Evolutionary conservation across 2,797 vertebrate species (phyloP).

Genomic region (Myripristis murdjan): DNA sequence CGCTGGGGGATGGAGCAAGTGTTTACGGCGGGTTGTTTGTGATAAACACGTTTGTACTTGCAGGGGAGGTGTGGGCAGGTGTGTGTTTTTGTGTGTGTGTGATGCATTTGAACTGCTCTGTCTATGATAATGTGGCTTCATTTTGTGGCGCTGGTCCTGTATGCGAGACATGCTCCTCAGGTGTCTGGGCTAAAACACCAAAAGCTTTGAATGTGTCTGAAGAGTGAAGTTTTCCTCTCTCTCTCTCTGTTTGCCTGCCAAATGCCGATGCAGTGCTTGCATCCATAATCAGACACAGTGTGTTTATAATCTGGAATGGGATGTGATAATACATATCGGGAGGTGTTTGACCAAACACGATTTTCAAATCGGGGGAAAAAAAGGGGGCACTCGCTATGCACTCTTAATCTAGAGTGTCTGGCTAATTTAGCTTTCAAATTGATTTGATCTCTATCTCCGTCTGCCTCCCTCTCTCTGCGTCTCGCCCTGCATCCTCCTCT

Average conservation of each 20-base stretch:
- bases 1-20: too few relatives aligned
- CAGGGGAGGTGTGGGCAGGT: conserved; percentile 4
- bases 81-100: neutral
- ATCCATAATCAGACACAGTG: conserved; percentile 30
- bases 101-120: too few relatives aligned
- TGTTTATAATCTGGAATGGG: conserved; percentile 12
- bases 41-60: too few relatives aligned
- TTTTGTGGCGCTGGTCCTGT: too few relatives aligned
- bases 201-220: conserved; percentile 8
- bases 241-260: conserved; percentile 3
- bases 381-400: conserved; percentile 14
- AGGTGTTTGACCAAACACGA: conserved; percentile 21
- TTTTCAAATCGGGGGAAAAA: conserved; percentile 44
- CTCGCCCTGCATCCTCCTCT: conserved; percentile 5
- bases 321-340: conserved; percentile 35
- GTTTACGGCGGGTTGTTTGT: too few relatives aligned
- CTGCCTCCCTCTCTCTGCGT: conserved; percentile 1
- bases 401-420: conserved; percentile 40
- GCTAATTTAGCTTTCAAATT: conserved; percentile 41
- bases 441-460: conserved; percentile 51
- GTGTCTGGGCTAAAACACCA: neutral
- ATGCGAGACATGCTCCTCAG: too few relatives aligned
- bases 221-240: conserved; percentile 6
- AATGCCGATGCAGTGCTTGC: conserved; percentile 1
- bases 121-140: too few relatives aligned